Evolutionary conservation across 1,140 invertebrate species (phyloP).

Genomic region (Chlorops oryzae): DNA sequence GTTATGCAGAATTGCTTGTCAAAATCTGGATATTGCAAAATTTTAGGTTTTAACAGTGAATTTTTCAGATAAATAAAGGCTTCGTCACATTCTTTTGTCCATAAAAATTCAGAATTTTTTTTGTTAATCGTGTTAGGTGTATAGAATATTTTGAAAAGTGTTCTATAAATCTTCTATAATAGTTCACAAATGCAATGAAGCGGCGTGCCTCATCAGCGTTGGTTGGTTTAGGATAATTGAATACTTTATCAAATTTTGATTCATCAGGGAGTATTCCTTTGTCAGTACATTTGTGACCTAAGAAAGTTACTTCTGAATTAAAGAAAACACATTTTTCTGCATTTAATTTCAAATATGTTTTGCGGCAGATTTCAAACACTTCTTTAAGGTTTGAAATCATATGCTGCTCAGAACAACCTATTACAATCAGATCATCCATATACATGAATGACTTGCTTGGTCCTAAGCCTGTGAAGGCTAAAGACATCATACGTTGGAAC

Average conservation of each 20-base stretch:
- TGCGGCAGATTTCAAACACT: conserved; percentile 1
- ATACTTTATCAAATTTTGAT: background rate
- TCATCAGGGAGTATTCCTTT: too few species aligned
- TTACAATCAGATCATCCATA: background rate
- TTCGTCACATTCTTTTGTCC: too few species aligned
- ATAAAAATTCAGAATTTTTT: conserved; percentile 3
- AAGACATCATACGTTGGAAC: too few species aligned
- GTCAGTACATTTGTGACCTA: too few species aligned
- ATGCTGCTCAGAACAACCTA: background rate
- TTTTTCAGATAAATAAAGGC: conserved; percentile 1
- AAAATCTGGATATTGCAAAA: conserved; percentile 8
- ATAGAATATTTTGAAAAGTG: background rate
- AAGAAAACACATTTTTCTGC: background rate
- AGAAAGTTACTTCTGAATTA: too few species aligned
- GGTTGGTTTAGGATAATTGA: too few species aligned
- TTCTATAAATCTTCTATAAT: background rate
- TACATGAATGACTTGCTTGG: too few species aligned
- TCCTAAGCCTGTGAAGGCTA: too few species aligned
- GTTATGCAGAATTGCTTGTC: conserved; percentile 21
- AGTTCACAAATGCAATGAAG: too few species aligned
- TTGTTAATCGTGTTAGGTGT: conserved; percentile 1
- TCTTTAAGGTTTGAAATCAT: background rate
- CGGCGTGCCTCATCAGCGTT: too few species aligned
- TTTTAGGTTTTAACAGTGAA: background rate
- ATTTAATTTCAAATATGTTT: background rate